Percentiles rank a stretch among this genome's conserved stretches.
phyloP scores from a whole-genome alignment of 2,113 vertebrate species.

The Isichthys henryi region DNA sequence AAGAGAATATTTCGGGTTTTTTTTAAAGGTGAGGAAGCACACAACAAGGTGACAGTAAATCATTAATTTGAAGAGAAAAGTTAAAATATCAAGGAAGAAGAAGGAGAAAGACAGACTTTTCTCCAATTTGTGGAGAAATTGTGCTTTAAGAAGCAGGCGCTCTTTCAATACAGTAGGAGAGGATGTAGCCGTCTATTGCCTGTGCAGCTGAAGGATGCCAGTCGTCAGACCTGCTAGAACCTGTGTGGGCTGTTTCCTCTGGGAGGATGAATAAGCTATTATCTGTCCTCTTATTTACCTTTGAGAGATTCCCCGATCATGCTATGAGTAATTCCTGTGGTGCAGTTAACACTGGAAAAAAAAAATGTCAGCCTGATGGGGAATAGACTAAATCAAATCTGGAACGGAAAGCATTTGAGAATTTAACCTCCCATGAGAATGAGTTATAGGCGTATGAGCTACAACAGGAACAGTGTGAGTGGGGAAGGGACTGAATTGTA shows the following conservation, averaged over 20 bases:
- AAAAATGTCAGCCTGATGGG: neutral
- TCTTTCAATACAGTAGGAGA: neutral
- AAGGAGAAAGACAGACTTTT: neutral
- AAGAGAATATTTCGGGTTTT: neutral
- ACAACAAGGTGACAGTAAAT: neutral
- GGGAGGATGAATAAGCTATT: neutral
- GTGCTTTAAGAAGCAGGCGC: neutral
- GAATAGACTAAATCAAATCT: neutral
- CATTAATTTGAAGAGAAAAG: neutral
- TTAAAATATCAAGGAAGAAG: neutral
- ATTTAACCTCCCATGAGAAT: neutral
- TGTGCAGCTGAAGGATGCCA: neutral
- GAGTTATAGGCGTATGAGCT: neutral
- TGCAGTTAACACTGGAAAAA: neutral
- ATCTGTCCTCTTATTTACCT: neutral
- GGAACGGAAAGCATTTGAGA: neutral
- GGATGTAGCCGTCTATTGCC: neutral
- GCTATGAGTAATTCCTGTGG: neutral
- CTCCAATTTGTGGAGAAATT: no score
- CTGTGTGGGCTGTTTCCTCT: neutral
- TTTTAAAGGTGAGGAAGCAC: neutral
- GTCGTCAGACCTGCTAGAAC: neutral
- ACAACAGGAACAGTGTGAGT: neutral
- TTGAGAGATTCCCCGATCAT: neutral
- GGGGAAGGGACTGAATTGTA: neutral